A percentile compares a stretch with the other conserved stretches of the same genome.
phyloP scores from a whole-genome alignment of 2,113 vertebrate species.

The Motacilla alba region DNA sequence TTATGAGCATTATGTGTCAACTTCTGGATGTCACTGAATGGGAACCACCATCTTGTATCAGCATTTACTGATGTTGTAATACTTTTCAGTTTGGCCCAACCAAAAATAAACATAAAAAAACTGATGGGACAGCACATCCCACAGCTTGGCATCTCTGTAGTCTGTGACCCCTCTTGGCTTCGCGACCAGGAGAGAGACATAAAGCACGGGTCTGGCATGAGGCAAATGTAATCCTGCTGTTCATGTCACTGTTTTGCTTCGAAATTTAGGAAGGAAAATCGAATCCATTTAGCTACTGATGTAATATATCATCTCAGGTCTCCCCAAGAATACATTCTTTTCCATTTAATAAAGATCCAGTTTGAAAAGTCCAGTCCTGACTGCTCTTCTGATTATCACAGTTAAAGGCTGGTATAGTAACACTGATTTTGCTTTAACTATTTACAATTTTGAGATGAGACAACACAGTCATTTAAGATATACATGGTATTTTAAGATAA shows the following conservation, averaged over 20 bases:
- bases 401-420: neutral
- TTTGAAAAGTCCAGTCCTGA: neutral
- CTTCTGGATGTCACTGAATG: neutral
- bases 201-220: neutral
- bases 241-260: neutral
- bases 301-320: neutral
- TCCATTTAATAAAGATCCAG: slow-evolving; percentile 7
- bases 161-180: neutral
- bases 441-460: neutral
- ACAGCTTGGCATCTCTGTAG: neutral
- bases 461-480: neutral
- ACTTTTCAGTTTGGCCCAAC: neutral
- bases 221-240: neutral
- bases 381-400: neutral
- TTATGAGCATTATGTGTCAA: neutral
- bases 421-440: neutral
- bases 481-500: neutral
- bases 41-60: neutral
- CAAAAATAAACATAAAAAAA: neutral
- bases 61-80: neutral
- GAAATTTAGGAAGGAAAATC: neutral
- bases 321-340: neutral
- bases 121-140: neutral
- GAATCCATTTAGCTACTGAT: neutral
- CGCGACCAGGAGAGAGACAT: neutral